Evolutionary conservation across 2,797 vertebrate genomes (phyloP).

Genomic region (Tapirus indicus): DNA sequence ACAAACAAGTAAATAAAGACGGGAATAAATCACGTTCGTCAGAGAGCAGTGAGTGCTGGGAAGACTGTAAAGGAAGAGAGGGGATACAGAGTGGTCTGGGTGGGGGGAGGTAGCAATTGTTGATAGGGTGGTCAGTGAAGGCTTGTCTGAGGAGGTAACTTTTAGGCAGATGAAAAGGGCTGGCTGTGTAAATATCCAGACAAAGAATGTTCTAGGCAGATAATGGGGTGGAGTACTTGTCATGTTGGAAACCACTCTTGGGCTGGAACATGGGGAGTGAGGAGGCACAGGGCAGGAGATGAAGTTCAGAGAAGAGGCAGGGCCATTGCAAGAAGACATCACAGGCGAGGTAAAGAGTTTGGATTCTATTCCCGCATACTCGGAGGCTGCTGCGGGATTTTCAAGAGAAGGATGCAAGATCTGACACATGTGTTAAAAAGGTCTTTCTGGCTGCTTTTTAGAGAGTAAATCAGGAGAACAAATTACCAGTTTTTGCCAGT

Average conservation of each 20-base stretch:
- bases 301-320: neutral
- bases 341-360: too few species aligned
- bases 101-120: too few species aligned
- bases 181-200: neutral
- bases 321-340: fast-evolving
- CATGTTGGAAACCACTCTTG: too few species aligned
- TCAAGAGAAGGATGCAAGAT: neutral
- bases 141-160: neutral
- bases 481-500: neutral
- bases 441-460: neutral
- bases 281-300: too few species aligned
- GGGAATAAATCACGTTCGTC: fast-evolving
- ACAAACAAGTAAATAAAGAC: neutral
- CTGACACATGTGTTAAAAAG: neutral
- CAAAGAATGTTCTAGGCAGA: neutral
- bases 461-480: neutral
- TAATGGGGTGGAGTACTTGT: neutral
- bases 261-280: neutral
- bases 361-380: neutral
- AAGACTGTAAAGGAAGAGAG: neutral
- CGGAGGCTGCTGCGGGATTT: neutral
- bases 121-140: neutral
- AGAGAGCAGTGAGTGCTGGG: neutral
- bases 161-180: neutral
- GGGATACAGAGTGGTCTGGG: neutral